Base-by-base conservation (phyloP, 2,797 vertebrate species). In the Nannoperca obscura region DNA sequence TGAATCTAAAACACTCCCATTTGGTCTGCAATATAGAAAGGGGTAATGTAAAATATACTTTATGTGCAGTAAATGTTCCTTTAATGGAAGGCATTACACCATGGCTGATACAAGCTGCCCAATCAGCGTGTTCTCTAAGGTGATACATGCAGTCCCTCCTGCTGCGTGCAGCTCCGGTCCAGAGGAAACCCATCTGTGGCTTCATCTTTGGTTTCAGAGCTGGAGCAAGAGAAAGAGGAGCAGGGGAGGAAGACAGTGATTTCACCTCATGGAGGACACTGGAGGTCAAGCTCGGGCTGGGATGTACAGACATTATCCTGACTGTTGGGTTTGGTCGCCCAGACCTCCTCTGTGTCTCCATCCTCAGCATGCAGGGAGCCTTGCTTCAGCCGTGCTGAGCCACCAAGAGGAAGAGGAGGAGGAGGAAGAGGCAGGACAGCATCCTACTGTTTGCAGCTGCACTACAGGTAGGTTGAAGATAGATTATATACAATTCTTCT, bases 231-330 rank as follows among this genome's bases (percentile, higher is more conserved):
- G 47, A 17, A 49, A 40, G 47, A 66, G 38, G 42, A 49, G 9
- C 6, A 13, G 2, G 42, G 34, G 49, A 49, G 34, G 49, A 14
- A 17, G 30, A 36, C 32, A 1, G 27, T 34, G 2, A 19, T 3
- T 62, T 65, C 27, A 22, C 12, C 0, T 10, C 13, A 17, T 42
- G 36, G 6, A 49, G 2, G 8, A 11, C 15, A 1, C 38, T 15
- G 58, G 32, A 34, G 52, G 5, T 14, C 11, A 2, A 27, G 13
- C 38, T 65, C 1, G 0, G 0, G 10, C 32, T 17, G 52, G 13
- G 68, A 91, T 92, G 91, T 12, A 85, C 68, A 64, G 71, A 61
- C 59, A 54, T 10, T 76, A n/a, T 64, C 72, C 62, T 49, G 74
- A 76, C 53, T 72, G 80, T 13, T 81, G 84, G 87, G 42, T 5